phyloP scores from a whole-genome alignment of 2,113 vertebrate species.

The Hippocampus zosterae region DNA sequence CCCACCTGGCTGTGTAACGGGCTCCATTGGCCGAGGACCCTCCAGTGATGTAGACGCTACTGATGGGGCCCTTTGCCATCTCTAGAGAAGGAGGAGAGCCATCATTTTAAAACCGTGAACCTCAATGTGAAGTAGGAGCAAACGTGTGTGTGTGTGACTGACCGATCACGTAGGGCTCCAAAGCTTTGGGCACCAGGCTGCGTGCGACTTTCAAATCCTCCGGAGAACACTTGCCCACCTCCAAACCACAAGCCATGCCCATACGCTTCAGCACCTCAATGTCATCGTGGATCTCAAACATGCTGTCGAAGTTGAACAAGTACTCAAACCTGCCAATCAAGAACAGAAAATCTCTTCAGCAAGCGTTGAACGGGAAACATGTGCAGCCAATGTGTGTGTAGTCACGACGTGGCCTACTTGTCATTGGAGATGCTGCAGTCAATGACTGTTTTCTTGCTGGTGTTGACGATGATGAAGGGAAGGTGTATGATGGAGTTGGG shows the following conservation, averaged over 20 bases:
- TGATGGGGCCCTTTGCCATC: constrained; percentile 97
- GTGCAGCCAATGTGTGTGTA: not conserved
- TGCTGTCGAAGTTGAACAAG: constrained; percentile 98
- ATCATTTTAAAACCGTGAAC: not conserved
- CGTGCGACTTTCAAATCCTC: constrained; percentile 90
- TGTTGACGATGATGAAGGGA: constrained; percentile 98
- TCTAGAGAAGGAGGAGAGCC: constrained; percentile 65
- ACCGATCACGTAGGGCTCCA: constrained; percentile 99
- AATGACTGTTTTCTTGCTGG: constrained; percentile 99
- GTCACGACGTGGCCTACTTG: constrained; percentile 78
- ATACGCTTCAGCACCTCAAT: constrained; percentile 98
- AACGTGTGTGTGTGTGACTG: not conserved
- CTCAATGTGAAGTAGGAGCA: not conserved
- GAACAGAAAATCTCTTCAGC: not conserved
- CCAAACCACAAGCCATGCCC: constrained; percentile 97
- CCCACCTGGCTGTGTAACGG: constrained; percentile 85
- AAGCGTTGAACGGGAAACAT: not conserved
- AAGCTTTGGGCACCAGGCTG: constrained; percentile 91
- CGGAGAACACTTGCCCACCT: constrained; percentile 90
- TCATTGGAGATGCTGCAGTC: constrained; percentile 99
- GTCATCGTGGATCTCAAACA: constrained; percentile 98
- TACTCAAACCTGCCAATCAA: constrained; percentile 86
- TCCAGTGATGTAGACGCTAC: constrained; percentile 87
- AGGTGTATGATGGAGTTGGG: constrained; percentile 96
- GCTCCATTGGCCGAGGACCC: constrained; percentile 85